These are phyloP conservation scores for Eupithecia abbreviata DNA, from an alignment of 2,888 invertebrate genomes.

Conservation along the genomic window DNA sequence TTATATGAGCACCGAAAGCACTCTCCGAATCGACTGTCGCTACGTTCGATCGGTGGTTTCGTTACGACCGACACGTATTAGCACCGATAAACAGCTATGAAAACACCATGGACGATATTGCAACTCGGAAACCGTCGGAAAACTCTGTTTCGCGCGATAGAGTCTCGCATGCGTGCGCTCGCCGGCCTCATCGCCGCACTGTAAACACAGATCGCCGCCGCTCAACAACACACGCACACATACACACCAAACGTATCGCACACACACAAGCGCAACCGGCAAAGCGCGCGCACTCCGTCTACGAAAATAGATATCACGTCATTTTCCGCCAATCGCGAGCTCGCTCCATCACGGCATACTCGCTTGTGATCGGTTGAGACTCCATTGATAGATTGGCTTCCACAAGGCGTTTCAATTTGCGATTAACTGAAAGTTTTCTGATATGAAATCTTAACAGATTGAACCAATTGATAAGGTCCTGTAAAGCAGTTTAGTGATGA, in stretches of 20 bases:
- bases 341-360: slow-evolving; percentile 65
- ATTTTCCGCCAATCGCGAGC: slow-evolving; percentile 67
- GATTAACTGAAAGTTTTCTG: slow-evolving; percentile 80
- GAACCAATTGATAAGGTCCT: slow-evolving; percentile 53
- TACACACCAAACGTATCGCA: slow-evolving; percentile 54
- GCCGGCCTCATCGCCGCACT: slow-evolving; percentile 82
- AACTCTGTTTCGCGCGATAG: slow-evolving; percentile 72
- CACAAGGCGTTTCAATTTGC: slow-evolving; percentile 76
- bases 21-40: slow-evolving; percentile 48
- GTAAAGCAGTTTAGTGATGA: slow-evolving; percentile 10
- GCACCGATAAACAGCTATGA: slow-evolving; percentile 65
- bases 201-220: slow-evolving; percentile 77
- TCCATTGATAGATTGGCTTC: slow-evolving; percentile 76
- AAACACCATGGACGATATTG: slow-evolving; percentile 71
- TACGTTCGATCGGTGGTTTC: slow-evolving; percentile 55
- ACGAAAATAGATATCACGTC: slow-evolving; percentile 79
- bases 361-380: slow-evolving; percentile 66
- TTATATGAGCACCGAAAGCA: slow-evolving; percentile 75
- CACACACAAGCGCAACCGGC: slow-evolving; percentile 57
- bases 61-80: slow-evolving; percentile 67
- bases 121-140: slow-evolving; percentile 71
- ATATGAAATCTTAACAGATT: slow-evolving; percentile 72
- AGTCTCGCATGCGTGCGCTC: slow-evolving; percentile 86
- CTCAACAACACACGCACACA: slow-evolving; percentile 78
- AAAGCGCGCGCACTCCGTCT: slow-evolving; percentile 72